Percentiles rank a stretch among this genome's conserved stretches.
Evolutionary conservation across 2,888 invertebrate species (phyloP).

Genomic region (Drosophila kuntzei): DNA sequence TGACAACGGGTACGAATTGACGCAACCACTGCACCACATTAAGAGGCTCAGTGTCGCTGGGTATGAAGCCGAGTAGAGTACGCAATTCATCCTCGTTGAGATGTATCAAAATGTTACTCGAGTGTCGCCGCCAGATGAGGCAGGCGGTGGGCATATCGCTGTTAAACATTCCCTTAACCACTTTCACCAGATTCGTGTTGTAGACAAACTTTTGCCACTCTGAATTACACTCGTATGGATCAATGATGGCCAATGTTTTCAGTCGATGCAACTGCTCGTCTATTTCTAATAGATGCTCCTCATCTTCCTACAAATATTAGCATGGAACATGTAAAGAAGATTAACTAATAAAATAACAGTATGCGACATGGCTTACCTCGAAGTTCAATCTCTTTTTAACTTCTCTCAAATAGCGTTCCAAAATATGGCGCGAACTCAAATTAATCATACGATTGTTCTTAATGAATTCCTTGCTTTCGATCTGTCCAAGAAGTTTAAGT

Average conservation of each 20-base stretch:
- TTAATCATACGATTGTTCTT: slow-evolving; percentile 79
- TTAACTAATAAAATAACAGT: too few species aligned
- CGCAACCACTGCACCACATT: slow-evolving; percentile 84
- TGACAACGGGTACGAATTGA: slow-evolving; percentile 83
- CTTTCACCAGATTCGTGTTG: slow-evolving; percentile 81
- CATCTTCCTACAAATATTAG: slow-evolving; percentile 66
- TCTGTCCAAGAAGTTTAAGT: slow-evolving; percentile 71
- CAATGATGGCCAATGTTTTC: slow-evolving; percentile 84
- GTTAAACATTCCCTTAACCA: slow-evolving; percentile 81
- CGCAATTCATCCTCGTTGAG: slow-evolving; percentile 79
- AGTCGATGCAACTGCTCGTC: slow-evolving; percentile 84
- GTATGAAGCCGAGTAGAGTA: slow-evolving; percentile 81
- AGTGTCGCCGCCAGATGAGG: slow-evolving; percentile 84
- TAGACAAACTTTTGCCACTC: slow-evolving; percentile 85
- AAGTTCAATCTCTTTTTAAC: slow-evolving; percentile 81
- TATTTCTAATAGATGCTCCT: slow-evolving; percentile 81
- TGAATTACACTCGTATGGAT: slow-evolving; percentile 84
- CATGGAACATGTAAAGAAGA: too few species aligned
- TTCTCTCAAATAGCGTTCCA: slow-evolving; percentile 79
- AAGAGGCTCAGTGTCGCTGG: slow-evolving; percentile 82
- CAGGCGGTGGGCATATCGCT: slow-evolving; percentile 83
- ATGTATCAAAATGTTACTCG: slow-evolving; percentile 78
- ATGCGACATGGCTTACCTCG: slow-evolving; percentile 60
- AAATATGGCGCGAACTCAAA: slow-evolving; percentile 78
- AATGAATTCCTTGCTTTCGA: slow-evolving; percentile 83